Evolutionary conservation across 2,888 invertebrate genomes (phyloP).

Genomic region (Trisateles emortualis): DNA sequence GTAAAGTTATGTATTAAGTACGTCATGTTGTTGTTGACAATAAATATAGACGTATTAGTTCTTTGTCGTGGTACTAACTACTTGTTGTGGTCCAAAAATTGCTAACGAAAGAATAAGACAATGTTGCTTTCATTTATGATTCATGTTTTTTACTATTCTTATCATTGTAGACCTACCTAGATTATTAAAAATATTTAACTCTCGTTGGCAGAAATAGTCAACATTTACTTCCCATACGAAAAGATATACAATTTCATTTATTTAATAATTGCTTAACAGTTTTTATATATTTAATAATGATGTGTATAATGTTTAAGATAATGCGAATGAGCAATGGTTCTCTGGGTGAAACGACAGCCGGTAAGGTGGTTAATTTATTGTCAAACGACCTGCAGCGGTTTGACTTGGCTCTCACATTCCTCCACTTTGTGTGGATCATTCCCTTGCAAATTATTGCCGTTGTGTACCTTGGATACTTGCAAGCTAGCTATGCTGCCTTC

Average conservation of each 20-base stretch:
- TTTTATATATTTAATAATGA: no score
- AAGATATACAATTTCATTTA: no score
- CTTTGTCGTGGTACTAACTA: no score
- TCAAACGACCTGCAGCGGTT: slow-evolving; percentile 96
- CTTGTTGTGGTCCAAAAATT: no score
- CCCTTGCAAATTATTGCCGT: slow-evolving; percentile 89
- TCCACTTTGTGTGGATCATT: slow-evolving; percentile 94
- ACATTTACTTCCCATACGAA: no score
- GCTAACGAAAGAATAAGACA: no score
- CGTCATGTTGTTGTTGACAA: no score
- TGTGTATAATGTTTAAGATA: slow-evolving; percentile 65
- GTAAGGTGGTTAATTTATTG: slow-evolving; percentile 95
- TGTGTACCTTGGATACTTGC: slow-evolving; percentile 89
- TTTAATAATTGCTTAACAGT: no score
- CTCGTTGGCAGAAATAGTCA: neutral
- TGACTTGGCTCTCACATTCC: slow-evolving; percentile 90
- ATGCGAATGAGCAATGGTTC: slow-evolving; percentile 86
- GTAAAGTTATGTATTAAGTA: slow-evolving; percentile 82
- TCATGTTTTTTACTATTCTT: no score
- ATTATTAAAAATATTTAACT: neutral
- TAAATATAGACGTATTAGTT: no score
- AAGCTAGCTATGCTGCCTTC: slow-evolving; percentile 89
- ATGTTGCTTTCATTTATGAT: no score
- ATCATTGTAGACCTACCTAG: neutral
- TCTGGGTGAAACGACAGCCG: slow-evolving; percentile 93